A percentile compares a stretch with the other conserved stretches of the same genome.
Evolutionary conservation across 2,797 vertebrate genomes (phyloP).

Genomic region (Alosa sapidissima): DNA sequence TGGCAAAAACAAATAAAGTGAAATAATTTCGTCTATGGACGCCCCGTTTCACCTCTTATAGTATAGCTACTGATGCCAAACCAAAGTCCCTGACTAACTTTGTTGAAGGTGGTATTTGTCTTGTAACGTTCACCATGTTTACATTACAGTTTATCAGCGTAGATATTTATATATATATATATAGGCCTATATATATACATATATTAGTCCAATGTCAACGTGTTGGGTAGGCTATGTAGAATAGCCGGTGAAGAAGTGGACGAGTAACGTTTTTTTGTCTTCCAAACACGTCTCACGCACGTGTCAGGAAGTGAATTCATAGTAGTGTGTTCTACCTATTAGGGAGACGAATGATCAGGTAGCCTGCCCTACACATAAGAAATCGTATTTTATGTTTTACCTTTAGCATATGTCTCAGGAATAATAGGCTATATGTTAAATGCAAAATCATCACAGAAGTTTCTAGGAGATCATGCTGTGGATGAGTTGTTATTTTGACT

Average conservation of each 20-base stretch:
- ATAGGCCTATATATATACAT: no score
- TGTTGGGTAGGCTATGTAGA: background rate
- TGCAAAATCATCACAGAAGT: background rate
- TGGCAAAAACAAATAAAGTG: background rate
- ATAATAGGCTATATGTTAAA: background rate
- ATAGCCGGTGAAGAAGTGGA: background rate
- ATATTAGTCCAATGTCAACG: background rate
- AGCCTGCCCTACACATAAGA: background rate
- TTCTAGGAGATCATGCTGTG: background rate
- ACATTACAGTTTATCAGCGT: background rate
- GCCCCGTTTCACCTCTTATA: background rate
- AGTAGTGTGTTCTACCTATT: background rate
- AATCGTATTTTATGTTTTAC: background rate
- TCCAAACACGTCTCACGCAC: constrained; percentile 14
- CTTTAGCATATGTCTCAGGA: background rate
- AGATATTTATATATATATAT: no score
- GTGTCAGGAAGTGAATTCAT: constrained; percentile 19
- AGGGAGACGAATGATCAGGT: background rate
- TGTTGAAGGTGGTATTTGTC: no score
- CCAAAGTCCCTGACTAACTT: no score
- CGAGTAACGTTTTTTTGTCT: constrained; percentile 4
- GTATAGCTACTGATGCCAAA: no score
- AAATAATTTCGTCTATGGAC: background rate
- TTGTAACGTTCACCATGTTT: background rate
- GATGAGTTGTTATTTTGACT: background rate